These are phyloP conservation scores for Tholera decimalis DNA, from an alignment of 2,888 invertebrate genomes.

Conservation along the genomic window DNA sequence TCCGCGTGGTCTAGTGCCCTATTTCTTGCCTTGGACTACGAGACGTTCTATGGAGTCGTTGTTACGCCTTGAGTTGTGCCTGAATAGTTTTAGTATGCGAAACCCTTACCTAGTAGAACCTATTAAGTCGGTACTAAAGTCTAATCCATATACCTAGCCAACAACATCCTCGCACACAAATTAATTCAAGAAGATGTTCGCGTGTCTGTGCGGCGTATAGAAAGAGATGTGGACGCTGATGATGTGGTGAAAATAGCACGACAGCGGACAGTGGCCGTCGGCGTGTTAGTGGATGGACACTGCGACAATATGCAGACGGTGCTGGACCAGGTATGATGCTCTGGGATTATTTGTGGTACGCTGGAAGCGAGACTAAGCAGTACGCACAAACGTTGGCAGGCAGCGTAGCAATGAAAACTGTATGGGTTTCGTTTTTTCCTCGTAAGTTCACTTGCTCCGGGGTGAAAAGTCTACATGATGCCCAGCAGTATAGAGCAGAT, in stretches of 20 bases:
- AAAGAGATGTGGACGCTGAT: conserved; percentile 37
- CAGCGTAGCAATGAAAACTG: not conserved
- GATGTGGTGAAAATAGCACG: conserved; percentile 60
- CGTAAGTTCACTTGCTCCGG: too few relatives aligned
- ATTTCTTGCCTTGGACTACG: too few relatives aligned
- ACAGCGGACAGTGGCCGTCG: conserved; percentile 70
- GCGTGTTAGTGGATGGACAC: conserved; percentile 73
- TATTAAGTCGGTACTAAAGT: not conserved
- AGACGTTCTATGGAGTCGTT: too few relatives aligned
- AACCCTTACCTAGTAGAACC: not conserved
- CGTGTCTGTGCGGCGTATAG: conserved; percentile 65
- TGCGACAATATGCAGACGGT: conserved; percentile 66
- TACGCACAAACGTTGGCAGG: not conserved
- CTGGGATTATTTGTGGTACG: not conserved
- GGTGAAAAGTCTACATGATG: too few relatives aligned
- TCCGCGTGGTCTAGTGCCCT: too few relatives aligned
- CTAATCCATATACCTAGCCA: conserved; percentile 55
- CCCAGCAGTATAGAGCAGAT: too few relatives aligned
- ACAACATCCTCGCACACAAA: conserved; percentile 54
- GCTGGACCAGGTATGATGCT: conserved; percentile 69
- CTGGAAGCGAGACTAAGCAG: not conserved
- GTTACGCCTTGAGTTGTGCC: too few relatives aligned
- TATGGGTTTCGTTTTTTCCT: too few relatives aligned
- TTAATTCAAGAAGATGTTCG: conserved; percentile 64
- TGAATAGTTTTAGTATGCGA: too few relatives aligned